Base-by-base conservation (phyloP, 2,888 invertebrate genomes). In the Cactoblastis cactorum region DNA sequence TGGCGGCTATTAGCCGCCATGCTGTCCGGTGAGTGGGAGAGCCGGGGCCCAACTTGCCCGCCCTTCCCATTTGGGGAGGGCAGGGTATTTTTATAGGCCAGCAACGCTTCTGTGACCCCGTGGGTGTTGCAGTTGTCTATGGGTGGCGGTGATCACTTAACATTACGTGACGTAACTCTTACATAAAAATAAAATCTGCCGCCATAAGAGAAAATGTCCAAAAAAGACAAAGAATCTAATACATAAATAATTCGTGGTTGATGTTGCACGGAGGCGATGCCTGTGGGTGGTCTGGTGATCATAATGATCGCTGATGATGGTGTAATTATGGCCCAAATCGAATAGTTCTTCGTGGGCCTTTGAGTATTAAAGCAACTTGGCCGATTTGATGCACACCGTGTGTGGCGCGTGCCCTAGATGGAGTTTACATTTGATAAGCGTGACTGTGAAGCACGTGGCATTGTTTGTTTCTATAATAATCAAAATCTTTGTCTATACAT, bases 281-380 rank as follows among this genome's bases (percentile, higher is more conserved):
- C 56, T 53, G 65, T 75, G 78, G 76, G 83, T 85, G 84, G 85
- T 70, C 76, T 58, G 59, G 64, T 67, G 67, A 63, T 67, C 72
- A 71, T 78, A 81, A 83, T 81, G 79, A 75, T 67, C 67, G 61
- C 72, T 77, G 82, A 77, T 83, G 83, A 77, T 77, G 73, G 63
- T 58, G 80, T 85, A 84, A 87, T 86, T 85, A 86, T 73, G 74
- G 68, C 72, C 67, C 62, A 68, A 70, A 69, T 65, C 63, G 68
- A 77, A 76, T 78, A 76, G 73, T 79, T 69, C 71, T 66, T 77
- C 74, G 77, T 82, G 80, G 65, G 72, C 70, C 69, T 74, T 75
- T n/a, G n/a, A n/a, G n/a, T n/a, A n/a, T n/a, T n/a, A n/a, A n/a
- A n/a, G n/a, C n/a, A n/a, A n/a, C n/a, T n/a, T n/a, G n/a, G n/a